Evolutionary conservation across 2,888 invertebrate genomes (phyloP), one percentile per base, ranked within the genome.

Genomic region (Palloptera scutellata): DNA sequence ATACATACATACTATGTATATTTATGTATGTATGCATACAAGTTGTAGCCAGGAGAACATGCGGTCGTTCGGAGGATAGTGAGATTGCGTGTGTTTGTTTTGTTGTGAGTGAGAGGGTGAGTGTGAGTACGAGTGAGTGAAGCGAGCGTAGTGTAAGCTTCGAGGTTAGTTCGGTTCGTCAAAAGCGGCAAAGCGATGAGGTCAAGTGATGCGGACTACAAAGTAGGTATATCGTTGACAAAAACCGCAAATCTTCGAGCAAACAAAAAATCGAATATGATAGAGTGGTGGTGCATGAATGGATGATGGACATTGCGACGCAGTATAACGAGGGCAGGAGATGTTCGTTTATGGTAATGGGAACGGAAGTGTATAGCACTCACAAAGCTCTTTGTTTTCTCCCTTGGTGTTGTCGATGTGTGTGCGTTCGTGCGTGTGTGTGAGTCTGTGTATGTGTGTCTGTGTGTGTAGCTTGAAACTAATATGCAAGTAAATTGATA

Each of bases 401-500:
- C 17, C 10, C 57, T 55, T 8, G 30, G 41, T 42, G 19, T 30
- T 54, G 60, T 66, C 19, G 10, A 1, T 52, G 41, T 60, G 53
- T 45, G 9, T 13, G 4, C n/a, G 45, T 40, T 5, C 1, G 1
- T 45, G 19, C 41, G 20, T 66, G n/a, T 55, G 19, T 45, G 41
- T 17, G 55, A 20, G 54, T 60, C 12, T 20, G 41, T 13, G 12
- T 63, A 51, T 10, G 30, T 20, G 43, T 40, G 61, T 42, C 55
- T 20, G 55, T 55, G 53, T 53, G 61, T 66, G 54, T 55, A 51
- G 55, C 61, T 60, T 66, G 60, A 77, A 78, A 81, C 80, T 79
- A 79, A 79, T 79, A 79, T 78, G 78, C 79, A 79, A 81, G 80
- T 81, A 81, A 81, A 81, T 80, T 81, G 80, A 80, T 80, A 80